These are phyloP conservation scores for Polydrusus pterygomalis DNA, from an alignment of 2,888 invertebrate genomes.

Conservation along the genomic window DNA sequence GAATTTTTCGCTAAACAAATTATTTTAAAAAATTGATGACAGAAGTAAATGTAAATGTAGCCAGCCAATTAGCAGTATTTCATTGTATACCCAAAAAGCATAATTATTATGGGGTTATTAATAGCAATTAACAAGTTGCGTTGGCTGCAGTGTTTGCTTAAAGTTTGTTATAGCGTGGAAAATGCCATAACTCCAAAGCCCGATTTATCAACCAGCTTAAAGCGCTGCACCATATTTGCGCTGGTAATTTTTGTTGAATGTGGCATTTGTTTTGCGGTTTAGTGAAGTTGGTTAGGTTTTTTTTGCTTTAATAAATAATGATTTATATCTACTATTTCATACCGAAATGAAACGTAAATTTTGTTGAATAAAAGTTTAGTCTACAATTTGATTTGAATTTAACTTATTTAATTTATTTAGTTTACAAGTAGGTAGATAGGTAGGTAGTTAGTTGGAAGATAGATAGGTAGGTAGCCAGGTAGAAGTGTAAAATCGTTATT, in stretches of 20 bases:
- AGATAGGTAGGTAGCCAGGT: too few species aligned
- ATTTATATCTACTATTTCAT: neutral
- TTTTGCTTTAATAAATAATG: neutral
- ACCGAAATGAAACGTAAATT: too few species aligned
- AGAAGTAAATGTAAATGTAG: too few species aligned
- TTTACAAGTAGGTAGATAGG: too few species aligned
- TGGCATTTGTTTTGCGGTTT: neutral
- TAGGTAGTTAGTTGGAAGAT: too few species aligned
- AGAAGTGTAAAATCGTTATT: too few species aligned
- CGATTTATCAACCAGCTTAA: conserved; percentile 32
- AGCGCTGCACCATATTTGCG: conserved; percentile 15
- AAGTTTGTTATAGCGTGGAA: conserved; percentile 33
- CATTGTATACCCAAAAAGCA: conserved; percentile 9
- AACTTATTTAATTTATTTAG: too few species aligned
- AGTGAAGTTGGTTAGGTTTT: neutral
- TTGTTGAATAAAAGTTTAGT: too few species aligned
- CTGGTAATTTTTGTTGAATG: neutral
- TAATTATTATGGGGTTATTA: conserved; percentile 24
- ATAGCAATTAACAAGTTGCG: conserved; percentile 21
- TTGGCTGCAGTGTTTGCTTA: conserved; percentile 15
- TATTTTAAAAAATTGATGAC: too few species aligned
- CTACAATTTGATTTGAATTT: too few species aligned
- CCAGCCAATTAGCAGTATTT: conserved; percentile 1
- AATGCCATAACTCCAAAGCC: conserved; percentile 14
- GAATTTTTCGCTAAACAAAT: too few species aligned